Base-by-base conservation (phyloP, 2,113 vertebrate genomes). In the Entomyzon cyanotis region DNA sequence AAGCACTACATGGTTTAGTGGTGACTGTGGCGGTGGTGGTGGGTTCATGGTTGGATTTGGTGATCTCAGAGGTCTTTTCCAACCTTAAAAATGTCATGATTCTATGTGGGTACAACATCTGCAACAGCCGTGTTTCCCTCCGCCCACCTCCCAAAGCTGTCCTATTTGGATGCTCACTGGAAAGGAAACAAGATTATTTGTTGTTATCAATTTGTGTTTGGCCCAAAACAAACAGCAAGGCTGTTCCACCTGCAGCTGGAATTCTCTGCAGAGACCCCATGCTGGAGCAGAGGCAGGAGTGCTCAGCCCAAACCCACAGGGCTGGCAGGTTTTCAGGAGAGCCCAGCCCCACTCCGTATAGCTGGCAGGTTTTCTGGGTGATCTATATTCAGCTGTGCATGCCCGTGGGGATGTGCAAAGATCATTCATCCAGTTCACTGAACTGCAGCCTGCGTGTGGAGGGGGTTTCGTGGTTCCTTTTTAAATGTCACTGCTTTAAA, bases 351-450 rank as follows among this genome's bases (percentile, higher is more conserved):
- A 6, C 7, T 15, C 9, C 0, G 2, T 3, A 22, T 1, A 2
- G 90, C 84, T 95, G 79, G 92, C 82, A 80, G 87, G 63, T 75
- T 94, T 90, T 81, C 92, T 56, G 92, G 79, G 83, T 92, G 95
- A 96, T 86, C 95, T 92, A 56, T 52, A 89, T 88, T 92, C 82
- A 81, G 92, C 93, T 90, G 83, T 69, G 58, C 50, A 5, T 84
- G 96, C 94, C 96, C 25, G 1, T 81, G 90, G 95, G 76, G 42
- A 95, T 78, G 85, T 41, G 85, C 85, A 93, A 93, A 92, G 95
- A 92, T 92, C 92, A 93, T 62, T 94, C 92, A 96, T 96, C 80
- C 94, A 93, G 93, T 93, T 96, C 96, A 93, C 7, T 96, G 93
- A 90, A 41, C 93, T 90, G 90, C 79, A 94, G 92, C 83, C 85